A percentile compares a stretch with the other conserved stretches of the same genome.
Evolutionary conservation across 1,140 invertebrate genomes (phyloP).

Genomic region (Tetramorium parvispinum): DNA sequence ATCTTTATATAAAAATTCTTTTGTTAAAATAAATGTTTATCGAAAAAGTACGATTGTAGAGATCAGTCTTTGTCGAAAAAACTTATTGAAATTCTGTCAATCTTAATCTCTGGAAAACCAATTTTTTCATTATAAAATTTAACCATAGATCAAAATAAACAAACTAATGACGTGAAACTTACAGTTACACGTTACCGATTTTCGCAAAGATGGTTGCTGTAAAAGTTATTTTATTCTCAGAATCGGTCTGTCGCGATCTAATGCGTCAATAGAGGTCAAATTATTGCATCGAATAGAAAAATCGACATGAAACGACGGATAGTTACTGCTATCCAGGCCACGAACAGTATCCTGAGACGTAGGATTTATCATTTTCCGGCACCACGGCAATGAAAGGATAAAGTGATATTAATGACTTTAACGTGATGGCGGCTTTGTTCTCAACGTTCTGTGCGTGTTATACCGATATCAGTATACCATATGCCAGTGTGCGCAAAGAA

Average conservation of each 20-base stretch:
- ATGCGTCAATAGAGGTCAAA: constrained; percentile 16
- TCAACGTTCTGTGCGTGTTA: not conserved
- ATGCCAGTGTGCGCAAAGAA: constrained; percentile 14
- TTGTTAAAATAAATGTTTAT: not conserved
- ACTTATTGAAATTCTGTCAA: not conserved
- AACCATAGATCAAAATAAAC: not conserved
- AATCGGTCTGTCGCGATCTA: not conserved
- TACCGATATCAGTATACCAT: not conserved
- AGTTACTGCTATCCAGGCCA: constrained; percentile 27
- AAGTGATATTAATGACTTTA: constrained; percentile 63
- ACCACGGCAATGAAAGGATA: constrained; percentile 47
- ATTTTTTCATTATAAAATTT: constrained; percentile 2
- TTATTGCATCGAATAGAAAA: not conserved
- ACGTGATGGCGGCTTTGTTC: constrained; percentile 55
- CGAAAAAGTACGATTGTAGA: not conserved
- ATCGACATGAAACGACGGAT: constrained; percentile 28
- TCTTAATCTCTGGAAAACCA: not conserved
- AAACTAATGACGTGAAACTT: not conserved
- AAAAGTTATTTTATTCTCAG: not conserved
- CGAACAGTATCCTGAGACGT: constrained; percentile 38
- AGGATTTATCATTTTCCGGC: constrained; percentile 54
- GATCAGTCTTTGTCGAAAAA: not conserved
- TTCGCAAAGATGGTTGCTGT: not conserved
- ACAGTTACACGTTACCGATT: not conserved
- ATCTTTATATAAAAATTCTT: not conserved